Percentiles rank a stretch among this genome's conserved stretches.
Evolutionary conservation across 2,113 vertebrate species (phyloP).

Genomic region (Ascaphus truei): DNA sequence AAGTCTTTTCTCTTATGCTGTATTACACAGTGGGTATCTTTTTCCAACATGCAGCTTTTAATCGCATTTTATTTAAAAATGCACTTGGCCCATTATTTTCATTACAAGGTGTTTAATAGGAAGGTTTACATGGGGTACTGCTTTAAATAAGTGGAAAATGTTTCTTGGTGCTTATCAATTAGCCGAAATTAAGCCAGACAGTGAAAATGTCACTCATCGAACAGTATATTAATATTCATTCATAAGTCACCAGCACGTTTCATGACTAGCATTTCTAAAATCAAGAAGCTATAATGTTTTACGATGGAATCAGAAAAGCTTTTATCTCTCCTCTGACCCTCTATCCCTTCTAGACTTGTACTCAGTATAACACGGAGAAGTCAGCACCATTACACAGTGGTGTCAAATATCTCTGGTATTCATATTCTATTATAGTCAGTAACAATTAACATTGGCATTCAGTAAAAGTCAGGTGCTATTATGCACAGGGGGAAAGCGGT

Average conservation of each 20-base stretch:
- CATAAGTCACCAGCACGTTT: slow-evolving; percentile 44
- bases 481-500: slow-evolving; percentile 53
- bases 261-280: slow-evolving; percentile 44
- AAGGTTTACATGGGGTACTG: slow-evolving; percentile 34
- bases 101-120: slow-evolving; percentile 25
- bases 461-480: slow-evolving; percentile 73
- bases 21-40: too few species aligned
- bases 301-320: slow-evolving; percentile 45
- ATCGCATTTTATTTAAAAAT: too few species aligned
- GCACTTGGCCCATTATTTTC: slow-evolving; percentile 38
- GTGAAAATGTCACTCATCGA: slow-evolving; percentile 35
- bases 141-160: slow-evolving; percentile 33
- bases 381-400: slow-evolving; percentile 74
- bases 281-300: slow-evolving; percentile 45
- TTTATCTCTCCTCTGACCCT: slow-evolving; percentile 54
- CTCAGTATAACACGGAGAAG: slow-evolving; percentile 57
- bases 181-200: slow-evolving; percentile 32
- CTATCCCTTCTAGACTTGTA: slow-evolving; percentile 47
- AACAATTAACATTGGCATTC: slow-evolving; percentile 79
- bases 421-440: slow-evolving; percentile 83
- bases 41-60: too few species aligned
- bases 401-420: slow-evolving; percentile 72
- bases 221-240: slow-evolving; percentile 47
- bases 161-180: slow-evolving; percentile 28
- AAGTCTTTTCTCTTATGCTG: too few species aligned